phyloP scores from a whole-genome alignment of 2,888 invertebrate genomes.

The Pyrrhia umbra region DNA sequence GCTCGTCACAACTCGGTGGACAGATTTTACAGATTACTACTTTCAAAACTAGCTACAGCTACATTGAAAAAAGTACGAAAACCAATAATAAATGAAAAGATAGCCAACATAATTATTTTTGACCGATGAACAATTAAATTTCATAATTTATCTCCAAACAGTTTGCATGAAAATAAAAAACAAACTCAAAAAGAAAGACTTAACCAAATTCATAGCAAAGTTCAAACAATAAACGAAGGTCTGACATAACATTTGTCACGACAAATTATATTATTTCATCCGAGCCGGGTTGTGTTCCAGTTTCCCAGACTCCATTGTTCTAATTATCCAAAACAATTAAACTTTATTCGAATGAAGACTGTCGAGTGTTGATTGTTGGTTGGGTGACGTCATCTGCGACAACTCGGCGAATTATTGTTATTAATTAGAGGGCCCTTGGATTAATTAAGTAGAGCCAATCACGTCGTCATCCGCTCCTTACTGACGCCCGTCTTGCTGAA shows the following conservation, averaged over 20 bases:
- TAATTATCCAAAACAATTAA: conserved; percentile 72
- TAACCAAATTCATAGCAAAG: conserved; percentile 21
- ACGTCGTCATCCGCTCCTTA: conserved; percentile 82
- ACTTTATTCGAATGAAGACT: conserved; percentile 75
- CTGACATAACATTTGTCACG: conserved; percentile 56
- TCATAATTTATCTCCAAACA: not conserved
- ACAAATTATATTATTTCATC: conserved; percentile 57
- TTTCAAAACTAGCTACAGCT: no score
- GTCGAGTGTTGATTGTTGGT: conserved; percentile 64
- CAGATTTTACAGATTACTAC: no score
- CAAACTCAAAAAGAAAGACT: conserved; percentile 31
- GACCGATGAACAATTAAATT: not conserved
- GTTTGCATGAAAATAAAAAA: conserved; percentile 4
- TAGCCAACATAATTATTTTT: not conserved
- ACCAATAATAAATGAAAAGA: not conserved
- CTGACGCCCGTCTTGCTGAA: conserved; percentile 82
- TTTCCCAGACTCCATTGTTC: conserved; percentile 65
- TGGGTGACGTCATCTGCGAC: conserved; percentile 83
- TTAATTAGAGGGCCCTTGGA: conserved; percentile 88
- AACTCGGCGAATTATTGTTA: conserved; percentile 86
- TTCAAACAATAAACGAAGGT: conserved; percentile 38
- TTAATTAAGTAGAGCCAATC: conserved; percentile 90
- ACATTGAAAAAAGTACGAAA: not conserved
- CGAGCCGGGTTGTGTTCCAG: conserved; percentile 52
- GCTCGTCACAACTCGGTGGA: no score